Evolutionary conservation across 2,797 vertebrate genomes (phyloP).

Genomic region (Argyrosomus regius): DNA sequence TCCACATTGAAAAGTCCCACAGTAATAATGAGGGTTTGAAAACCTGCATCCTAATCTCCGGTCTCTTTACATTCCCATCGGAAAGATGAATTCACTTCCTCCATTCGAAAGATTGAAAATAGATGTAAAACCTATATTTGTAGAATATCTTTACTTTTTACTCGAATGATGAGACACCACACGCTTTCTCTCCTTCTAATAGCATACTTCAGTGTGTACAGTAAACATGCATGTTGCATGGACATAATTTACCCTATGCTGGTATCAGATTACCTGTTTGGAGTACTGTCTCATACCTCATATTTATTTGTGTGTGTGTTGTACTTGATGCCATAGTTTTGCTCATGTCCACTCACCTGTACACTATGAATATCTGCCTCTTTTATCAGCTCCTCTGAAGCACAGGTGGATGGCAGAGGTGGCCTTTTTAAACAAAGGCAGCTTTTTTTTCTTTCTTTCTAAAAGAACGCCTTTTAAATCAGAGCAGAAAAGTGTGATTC

Average conservation of each 20-base stretch:
- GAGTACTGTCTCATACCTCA: conserved; percentile 57
- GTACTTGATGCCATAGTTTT: conserved; percentile 45
- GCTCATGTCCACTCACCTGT: conserved; percentile 30
- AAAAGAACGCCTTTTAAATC: neutral
- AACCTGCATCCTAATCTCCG: neutral
- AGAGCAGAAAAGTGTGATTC: conserved; percentile 13
- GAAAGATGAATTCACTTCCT: neutral
- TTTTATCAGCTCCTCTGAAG: conserved; percentile 21
- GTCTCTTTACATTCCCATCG: neutral
- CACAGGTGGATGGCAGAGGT: conserved; percentile 14
- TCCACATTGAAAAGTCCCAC: neutral
- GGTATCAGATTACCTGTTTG: conserved; percentile 41
- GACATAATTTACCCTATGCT: conserved; percentile 51
- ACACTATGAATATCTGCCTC: conserved; percentile 30
- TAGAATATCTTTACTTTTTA: conserved; percentile 43
- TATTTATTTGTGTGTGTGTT: conserved; percentile 44
- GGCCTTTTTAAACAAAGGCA: conserved; percentile 26
- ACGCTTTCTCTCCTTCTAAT: conserved; percentile 25
- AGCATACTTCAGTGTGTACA: conserved; percentile 26
- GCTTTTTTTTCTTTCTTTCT: neutral
- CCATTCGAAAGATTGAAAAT: conserved; percentile 5
- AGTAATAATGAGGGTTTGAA: conserved; percentile 9
- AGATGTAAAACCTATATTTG: conserved; percentile 37
- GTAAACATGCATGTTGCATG: conserved; percentile 74
- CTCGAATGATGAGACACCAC: conserved; percentile 10